Base-by-base conservation (phyloP, 1,140 invertebrate species). In the Pseudomyrmex cubaensis region DNA sequence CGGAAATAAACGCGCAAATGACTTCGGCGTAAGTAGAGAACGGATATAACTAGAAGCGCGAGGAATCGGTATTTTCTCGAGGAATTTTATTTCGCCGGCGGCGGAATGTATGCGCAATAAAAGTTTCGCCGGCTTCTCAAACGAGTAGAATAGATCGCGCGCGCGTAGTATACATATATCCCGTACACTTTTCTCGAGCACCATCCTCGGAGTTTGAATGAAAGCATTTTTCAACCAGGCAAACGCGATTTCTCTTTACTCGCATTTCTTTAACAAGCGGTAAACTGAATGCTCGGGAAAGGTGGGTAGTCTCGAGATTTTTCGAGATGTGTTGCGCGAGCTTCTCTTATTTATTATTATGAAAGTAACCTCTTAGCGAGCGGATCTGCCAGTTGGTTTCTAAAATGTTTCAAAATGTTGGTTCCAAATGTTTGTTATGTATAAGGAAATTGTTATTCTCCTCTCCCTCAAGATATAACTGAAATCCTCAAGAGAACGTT, bases 201-300 rank as follows among this genome's bases (percentile, higher is more conserved):
- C 35, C 35, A 35, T 35, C 5, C 35, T 35, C 5, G 35, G 35
- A 35, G 35, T 52, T 72, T 59, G 20, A 72, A 12, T 70, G 69
- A 72, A 50, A 70, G 44, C 15, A 72, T 72, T 72, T 80, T 80
- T 59, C 54, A 59, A 59, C 52, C 46, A 67, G 15, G 13, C 35
- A 44, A 35, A 56, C 25, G 12, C 50, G 35, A 3, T 5, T 46
- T 25, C 54, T 35, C 44, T 70, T 80, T 80, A 70, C 59, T 70
- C 76, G 63, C 17, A 7, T 50, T n/a, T 59, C 15, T 54, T 48
- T 46, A 25, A 15, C 44, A 35, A 48, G 46, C 72, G 8, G 8
- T 56, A 57, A 35, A 77, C 17, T 56, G 35, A 77, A 46, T 57
- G 5, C 8, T 35, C 20, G 9, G 17, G 13, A 56, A 20, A 77